phyloP scores from a whole-genome alignment of 2,888 invertebrate species.

The Sceliomorpha sp. region DNA sequence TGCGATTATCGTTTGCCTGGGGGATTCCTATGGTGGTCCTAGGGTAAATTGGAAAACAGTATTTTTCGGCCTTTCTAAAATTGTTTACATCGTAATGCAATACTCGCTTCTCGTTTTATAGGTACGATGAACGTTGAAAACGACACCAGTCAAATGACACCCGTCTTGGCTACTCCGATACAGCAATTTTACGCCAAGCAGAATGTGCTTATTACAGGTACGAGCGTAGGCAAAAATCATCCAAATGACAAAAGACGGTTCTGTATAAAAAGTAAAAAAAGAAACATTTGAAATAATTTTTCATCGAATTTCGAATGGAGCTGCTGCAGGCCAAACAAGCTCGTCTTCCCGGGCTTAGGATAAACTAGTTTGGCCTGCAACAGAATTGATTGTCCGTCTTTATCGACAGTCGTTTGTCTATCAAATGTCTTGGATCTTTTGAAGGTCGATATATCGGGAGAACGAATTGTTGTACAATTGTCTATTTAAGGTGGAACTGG shows the following conservation, averaged over 20 bases:
- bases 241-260: constrained; percentile 4
- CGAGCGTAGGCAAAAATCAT: too few relatives aligned
- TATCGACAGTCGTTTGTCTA: too few relatives aligned
- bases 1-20: too few relatives aligned
- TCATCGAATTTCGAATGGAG: not conserved
- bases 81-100: too few relatives aligned
- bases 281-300: not conserved
- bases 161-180: constrained; percentile 80
- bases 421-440: too few relatives aligned
- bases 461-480: constrained; percentile 53
- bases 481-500: constrained; percentile 78
- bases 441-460: too few relatives aligned
- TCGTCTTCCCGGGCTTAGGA: too few relatives aligned
- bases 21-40: too few relatives aligned
- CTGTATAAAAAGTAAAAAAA: not conserved
- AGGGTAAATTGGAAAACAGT: too few relatives aligned
- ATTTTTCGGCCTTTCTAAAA: too few relatives aligned
- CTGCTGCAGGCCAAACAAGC: too few relatives aligned
- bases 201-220: constrained; percentile 83
- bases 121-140: constrained; percentile 61
- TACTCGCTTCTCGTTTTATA: constrained; percentile 33
- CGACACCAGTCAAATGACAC: constrained; percentile 34
- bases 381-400: not conserved
- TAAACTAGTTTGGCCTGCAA: constrained; percentile 1
- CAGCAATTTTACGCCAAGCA: constrained; percentile 84